Percentiles rank a stretch among this genome's conserved stretches.
Evolutionary conservation across 2,113 vertebrate genomes (phyloP).

Genomic region (Sakesphorus luctuosus): DNA sequence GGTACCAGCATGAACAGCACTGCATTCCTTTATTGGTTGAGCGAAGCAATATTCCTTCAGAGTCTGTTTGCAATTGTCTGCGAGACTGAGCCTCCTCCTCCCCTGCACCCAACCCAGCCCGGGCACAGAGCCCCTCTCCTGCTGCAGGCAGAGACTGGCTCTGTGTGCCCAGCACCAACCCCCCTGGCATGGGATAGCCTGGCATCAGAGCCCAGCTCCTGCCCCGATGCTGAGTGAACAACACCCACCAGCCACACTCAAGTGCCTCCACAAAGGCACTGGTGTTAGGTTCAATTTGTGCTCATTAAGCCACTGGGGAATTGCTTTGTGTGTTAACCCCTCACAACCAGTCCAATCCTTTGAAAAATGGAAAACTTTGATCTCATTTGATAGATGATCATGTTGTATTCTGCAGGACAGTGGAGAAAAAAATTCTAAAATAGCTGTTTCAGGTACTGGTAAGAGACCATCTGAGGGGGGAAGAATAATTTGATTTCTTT

Average conservation of each 20-base stretch:
- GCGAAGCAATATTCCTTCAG: neutral
- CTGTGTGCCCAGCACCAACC: neutral
- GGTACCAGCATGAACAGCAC: neutral
- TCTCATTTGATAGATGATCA: neutral
- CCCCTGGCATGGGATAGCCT: neutral
- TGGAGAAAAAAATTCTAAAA: neutral
- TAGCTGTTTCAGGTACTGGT: neutral
- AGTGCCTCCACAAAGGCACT: neutral
- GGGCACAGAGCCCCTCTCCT: neutral
- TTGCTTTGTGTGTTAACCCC: neutral
- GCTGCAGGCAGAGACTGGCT: neutral
- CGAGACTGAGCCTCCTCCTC: neutral
- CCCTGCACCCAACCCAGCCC: neutral
- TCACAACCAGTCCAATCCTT: neutral
- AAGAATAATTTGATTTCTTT: neutral
- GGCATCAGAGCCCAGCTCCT: neutral
- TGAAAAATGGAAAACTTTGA: neutral
- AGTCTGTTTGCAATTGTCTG: neutral
- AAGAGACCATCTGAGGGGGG: neutral
- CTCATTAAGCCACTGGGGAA: neutral
- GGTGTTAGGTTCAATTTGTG: neutral
- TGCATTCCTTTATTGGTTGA: neutral
- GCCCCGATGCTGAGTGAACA: neutral
- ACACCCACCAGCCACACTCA: fast-evolving
- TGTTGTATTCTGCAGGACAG: neutral